phyloP scores from a whole-genome alignment of 1,140 invertebrate species.

The Drosophila pectinifera region DNA sequence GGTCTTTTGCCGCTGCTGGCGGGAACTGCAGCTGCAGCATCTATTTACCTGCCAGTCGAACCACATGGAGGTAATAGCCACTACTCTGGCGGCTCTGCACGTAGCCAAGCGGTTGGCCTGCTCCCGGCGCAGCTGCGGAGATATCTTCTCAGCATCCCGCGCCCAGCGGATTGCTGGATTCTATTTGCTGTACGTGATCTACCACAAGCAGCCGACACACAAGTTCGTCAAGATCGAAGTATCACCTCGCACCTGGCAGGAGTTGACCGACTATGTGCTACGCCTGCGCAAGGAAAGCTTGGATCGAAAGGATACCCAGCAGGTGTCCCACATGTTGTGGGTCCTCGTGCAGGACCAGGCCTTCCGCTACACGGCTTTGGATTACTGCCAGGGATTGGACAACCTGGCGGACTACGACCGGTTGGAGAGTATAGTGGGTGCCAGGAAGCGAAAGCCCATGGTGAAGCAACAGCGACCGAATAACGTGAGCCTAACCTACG shows the following conservation, averaged over 20 bases:
- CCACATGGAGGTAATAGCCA: conserved; percentile 68
- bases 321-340: conserved; percentile 67
- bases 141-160: conserved; percentile 34
- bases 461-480: conserved; percentile 34
- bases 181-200: conserved; percentile 69
- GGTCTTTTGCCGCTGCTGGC: conserved; percentile 65
- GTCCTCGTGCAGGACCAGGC: conserved; percentile 54
- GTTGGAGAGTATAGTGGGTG: conserved; percentile 28
- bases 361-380: conserved; percentile 67
- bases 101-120: conserved; percentile 66
- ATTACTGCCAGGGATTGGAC: conserved; percentile 67
- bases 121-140: conserved; percentile 48
- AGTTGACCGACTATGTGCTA: conserved; percentile 43
- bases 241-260: conserved; percentile 55
- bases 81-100: conserved; percentile 64
- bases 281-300: conserved; percentile 2
- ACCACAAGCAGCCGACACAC: conserved; percentile 77
- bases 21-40: conserved; percentile 59
- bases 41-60: conserved; percentile 68
- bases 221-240: conserved; percentile 69
- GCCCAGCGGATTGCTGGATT: conserved; percentile 60
- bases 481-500: conserved; percentile 28
- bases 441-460: conserved; percentile 8
- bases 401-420: conserved; percentile 66
- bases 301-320: conserved; percentile 39